Conservation (phyloP, 2,888 invertebrate genomes). For the Linyphia triangularis region DNA sequence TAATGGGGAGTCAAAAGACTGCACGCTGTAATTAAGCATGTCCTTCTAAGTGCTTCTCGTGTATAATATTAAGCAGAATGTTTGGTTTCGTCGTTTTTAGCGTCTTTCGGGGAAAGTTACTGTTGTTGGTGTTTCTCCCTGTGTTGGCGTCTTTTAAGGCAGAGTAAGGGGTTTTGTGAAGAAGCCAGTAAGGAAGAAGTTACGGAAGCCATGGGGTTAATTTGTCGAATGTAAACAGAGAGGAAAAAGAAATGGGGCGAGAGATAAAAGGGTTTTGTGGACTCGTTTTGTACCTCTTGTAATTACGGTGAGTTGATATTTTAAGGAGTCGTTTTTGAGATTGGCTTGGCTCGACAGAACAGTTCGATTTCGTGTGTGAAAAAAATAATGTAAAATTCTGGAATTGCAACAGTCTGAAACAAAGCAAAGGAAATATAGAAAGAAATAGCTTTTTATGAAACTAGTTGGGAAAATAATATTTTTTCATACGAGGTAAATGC, state of each 20-base stretch:
- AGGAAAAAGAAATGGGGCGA: neutral
- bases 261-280: neutral
- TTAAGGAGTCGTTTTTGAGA: no score
- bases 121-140: constrained; percentile 7
- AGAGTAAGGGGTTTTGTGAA: neutral
- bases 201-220: neutral
- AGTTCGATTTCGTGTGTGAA: no score
- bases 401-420: no score
- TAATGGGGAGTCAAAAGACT: constrained; percentile 26
- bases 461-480: no score
- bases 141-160: neutral
- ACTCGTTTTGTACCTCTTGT: no score
- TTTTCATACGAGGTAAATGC: no score
- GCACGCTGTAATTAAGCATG: constrained; percentile 40
- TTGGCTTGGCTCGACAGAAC: no score
- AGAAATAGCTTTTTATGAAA: no score
- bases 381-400: no score
- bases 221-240: constrained; percentile 2
- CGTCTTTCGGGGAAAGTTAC: neutral
- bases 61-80: neutral
- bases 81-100: neutral
- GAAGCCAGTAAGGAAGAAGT: neutral
- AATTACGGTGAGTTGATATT: no score
- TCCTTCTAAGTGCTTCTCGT: constrained; percentile 9
- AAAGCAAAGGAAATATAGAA: no score